Evolutionary conservation across 2,113 vertebrate genomes (phyloP), one percentile per base, ranked within the genome.

Genomic region (Bostrychus sinensis): DNA sequence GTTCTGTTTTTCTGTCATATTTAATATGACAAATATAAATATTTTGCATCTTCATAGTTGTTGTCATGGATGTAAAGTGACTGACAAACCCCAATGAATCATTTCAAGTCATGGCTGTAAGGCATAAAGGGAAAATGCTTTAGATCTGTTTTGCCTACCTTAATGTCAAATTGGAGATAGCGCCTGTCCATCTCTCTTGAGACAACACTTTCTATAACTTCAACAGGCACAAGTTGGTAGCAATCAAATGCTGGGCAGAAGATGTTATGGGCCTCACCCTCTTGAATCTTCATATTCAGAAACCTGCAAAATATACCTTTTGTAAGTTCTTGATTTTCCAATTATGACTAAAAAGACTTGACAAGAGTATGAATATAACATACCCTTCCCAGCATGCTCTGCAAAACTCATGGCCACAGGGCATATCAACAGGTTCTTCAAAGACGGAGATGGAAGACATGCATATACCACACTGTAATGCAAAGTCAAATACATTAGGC

Each of bases 231-330:
- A 62, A 95, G 93, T 85, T 98, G 97, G 90, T 96, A 98, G 88
- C 97, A 99, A 82, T 98, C 96, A 82, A 94, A 96, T 2, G 96
- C 96, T 50, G 97, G 97, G 82, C 97, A 99, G 84, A 98, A 96
- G 91, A 99, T 99, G 84, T 98, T 99, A 88, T 99, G 96, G 57
- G 97, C 97, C 90, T 99, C 96, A 81, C 97, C 97, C 70, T 99
- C 97, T 80, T 99, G 96, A 90, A 99, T 99, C 92, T 99, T 99
- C 78, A 99, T 81, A 89, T 99, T 98, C 75, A 99, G 91, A 93
- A 98, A 99, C 78, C 97, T 99, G 84, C 66, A 30, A 42, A 68
- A n/a, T n/a, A n/a, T n/a, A n/a, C n/a, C n/a, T n/a, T n/a, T n/a
- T 39, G 13, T 7, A 12, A 41, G 50, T 34, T 2, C n/a, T 36